Evolutionary conservation across 2,797 vertebrate species (phyloP), one percentile per base, ranked within the genome.

Genomic region (Anas capensis): DNA sequence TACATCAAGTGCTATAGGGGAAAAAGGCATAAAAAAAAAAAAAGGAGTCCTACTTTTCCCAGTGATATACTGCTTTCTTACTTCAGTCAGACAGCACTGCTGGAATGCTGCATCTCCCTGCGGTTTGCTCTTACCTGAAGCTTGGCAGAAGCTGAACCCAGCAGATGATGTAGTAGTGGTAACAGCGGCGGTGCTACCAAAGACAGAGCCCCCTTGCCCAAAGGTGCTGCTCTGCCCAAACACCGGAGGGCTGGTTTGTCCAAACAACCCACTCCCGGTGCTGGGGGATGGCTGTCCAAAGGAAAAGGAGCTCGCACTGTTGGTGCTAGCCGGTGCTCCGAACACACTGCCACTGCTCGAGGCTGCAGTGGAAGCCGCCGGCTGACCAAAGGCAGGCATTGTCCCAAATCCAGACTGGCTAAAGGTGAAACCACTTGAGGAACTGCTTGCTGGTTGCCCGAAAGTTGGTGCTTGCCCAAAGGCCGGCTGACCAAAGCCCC

Each of bases 71-170:
- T 26, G 66, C 29, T 46, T 19, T 17, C 26, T 58, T 23, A 9
- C 42, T 57, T 51, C 40, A 78, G 36, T 7, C 61, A 60, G 57
- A 20, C 34, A 65, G 49, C 24, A 24, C 12, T 3, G 2, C 27
- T 15, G 54, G 38, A 57, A 36, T 11, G 36, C 3, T 1, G 0
- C 15, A 33, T 31, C 42, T 40, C 53, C 33, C 54, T 49, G 16
- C 27, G 13, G 3, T 14, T 16, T 38, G 40, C 8, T 66, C 98
- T 98, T 92, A 99, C 99, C 99, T 93, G 99, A 98, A 10, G 98
- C 97, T 72, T 99, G 99, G 88, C 98, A 99, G 82, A 99, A 99
- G 97, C 98, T 98, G 91, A 99, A 99, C 4, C 98, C 99, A 15
- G 98, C 94, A 5, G 99, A 98, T 0, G 99, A 97, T 0, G 98